Evolutionary conservation across 1,140 invertebrate genomes (phyloP).

Genomic region (Saccostrea glomerata): DNA sequence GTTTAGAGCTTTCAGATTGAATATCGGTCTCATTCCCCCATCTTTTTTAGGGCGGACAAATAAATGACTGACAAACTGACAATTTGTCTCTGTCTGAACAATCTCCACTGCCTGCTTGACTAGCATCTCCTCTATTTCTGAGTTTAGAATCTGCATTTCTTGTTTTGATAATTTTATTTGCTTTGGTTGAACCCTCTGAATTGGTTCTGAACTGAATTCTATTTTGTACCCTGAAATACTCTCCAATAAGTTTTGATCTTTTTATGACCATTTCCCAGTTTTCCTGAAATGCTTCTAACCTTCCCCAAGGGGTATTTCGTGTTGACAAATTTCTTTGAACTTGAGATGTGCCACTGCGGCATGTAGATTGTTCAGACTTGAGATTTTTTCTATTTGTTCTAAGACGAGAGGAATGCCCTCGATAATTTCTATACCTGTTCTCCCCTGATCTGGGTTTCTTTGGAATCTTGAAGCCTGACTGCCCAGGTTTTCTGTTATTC

Average conservation of each 20-base stretch:
- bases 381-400: not conserved
- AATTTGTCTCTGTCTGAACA: not conserved
- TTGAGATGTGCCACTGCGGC: not conserved
- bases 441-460: constrained; percentile 8
- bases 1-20: not conserved
- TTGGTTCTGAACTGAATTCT: too few species aligned
- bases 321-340: constrained; percentile 1
- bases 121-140: constrained; percentile 39
- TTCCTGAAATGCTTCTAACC: too few species aligned
- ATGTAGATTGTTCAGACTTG: constrained; percentile 15
- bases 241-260: too few species aligned
- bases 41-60: constrained; percentile 37
- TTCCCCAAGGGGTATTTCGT: too few species aligned
- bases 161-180: not conserved
- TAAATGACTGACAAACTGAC: constrained; percentile 43
- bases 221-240: too few species aligned
- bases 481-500: not conserved
- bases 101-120: constrained; percentile 25
- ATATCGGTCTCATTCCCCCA: constrained; percentile 30
- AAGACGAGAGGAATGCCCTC: not conserved
- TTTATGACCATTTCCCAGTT: too few species aligned
- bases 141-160: constrained; percentile 10
- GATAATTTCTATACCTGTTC: not conserved
- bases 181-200: too few species aligned
- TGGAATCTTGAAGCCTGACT: not conserved